phyloP scores from a whole-genome alignment of 30 jellyfish, hydroid and myxozoan genomes.

The Rhopilema esculentum region DNA sequence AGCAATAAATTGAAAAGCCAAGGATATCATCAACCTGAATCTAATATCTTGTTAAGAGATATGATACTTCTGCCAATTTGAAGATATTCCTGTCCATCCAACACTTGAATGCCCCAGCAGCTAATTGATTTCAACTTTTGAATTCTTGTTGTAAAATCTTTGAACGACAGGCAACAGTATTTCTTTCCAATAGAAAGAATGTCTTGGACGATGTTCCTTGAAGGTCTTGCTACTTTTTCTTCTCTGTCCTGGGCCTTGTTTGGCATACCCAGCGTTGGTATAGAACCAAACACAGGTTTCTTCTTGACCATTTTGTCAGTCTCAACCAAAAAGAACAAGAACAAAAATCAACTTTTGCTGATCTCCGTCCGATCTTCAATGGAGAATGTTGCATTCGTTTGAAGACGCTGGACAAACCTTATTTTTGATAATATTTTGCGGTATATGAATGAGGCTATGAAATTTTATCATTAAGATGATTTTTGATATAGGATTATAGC shows the following conservation, averaged over 20 bases:
- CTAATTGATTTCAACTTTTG: not conserved
- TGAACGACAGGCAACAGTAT: not conserved
- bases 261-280: constrained; percentile 14
- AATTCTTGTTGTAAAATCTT: not conserved
- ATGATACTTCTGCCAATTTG: not conserved
- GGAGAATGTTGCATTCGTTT: not conserved
- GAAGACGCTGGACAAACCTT: not conserved
- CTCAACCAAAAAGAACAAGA: not conserved
- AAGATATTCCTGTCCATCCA: not conserved
- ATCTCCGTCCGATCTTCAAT: not conserved
- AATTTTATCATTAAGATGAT: too few relatives aligned
- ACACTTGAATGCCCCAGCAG: not conserved
- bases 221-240: not conserved
- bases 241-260: not conserved
- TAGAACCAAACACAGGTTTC: constrained; percentile 21
- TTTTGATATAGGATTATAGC: not conserved
- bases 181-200: not conserved
- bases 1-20: not conserved
- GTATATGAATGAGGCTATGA: too few relatives aligned
- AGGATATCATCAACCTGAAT: not conserved
- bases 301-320: constrained; percentile 2
- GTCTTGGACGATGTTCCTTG: not conserved
- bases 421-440: too few relatives aligned
- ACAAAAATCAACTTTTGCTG: not conserved
- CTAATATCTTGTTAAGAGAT: not conserved